Conservation (phyloP, 2,113 vertebrate genomes). For the Microcebus jonahi region DNA sequence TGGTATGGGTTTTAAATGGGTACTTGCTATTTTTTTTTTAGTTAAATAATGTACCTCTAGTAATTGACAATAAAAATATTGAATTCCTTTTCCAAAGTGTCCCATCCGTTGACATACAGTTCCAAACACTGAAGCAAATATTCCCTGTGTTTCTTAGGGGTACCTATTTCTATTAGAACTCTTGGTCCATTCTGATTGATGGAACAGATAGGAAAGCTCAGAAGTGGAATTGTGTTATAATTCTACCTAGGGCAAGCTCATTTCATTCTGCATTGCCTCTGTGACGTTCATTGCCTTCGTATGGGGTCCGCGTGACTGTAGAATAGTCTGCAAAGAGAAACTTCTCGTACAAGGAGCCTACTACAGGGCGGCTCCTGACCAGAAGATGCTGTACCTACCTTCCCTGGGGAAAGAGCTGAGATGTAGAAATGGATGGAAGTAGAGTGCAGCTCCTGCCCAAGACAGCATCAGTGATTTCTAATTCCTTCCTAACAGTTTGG, state of each 20-base stretch:
- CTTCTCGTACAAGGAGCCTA: not conserved
- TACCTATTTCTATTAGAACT: not conserved
- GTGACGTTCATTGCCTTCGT: not conserved
- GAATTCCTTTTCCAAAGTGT: not conserved
- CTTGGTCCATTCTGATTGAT: not conserved
- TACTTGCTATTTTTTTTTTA: not conserved
- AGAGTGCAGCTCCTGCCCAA: not conserved
- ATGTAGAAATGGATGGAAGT: not conserved
- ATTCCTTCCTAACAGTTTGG: not conserved
- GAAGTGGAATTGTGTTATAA: not conserved
- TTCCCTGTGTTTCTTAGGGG: not conserved
- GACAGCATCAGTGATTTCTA: not conserved
- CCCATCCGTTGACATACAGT: not conserved
- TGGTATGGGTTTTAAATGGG: not conserved
- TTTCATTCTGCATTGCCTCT: not conserved
- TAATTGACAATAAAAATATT: not conserved
- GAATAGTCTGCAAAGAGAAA: not conserved
- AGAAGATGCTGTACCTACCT: not conserved
- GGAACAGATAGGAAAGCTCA: not conserved
- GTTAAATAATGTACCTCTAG: constrained; percentile 13
- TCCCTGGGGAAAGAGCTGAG: not conserved
- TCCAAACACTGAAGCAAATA: not conserved
- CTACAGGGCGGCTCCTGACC: not conserved
- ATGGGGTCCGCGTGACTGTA: not conserved
- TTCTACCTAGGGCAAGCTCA: not conserved